Conservation (phyloP, 2,797 vertebrate species). For the Geotria australis region DNA sequence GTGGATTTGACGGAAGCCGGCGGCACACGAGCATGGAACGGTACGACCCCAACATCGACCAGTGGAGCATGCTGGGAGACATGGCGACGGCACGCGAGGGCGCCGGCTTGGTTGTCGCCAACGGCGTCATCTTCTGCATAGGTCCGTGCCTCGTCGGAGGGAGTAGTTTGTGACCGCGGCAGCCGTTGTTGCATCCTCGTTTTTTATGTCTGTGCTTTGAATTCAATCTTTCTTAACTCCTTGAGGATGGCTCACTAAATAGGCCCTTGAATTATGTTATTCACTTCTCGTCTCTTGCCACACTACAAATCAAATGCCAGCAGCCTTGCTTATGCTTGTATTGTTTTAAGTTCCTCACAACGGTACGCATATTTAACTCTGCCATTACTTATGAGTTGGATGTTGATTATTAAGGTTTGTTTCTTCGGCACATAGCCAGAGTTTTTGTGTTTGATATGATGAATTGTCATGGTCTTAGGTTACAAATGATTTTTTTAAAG, state of each 20-base stretch:
- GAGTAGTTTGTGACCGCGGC: too few species aligned
- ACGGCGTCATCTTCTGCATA: constrained; percentile 79
- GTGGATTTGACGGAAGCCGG: constrained; percentile 78
- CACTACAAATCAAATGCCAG: too few species aligned
- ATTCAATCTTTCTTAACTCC: not conserved
- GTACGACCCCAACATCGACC: constrained; percentile 91
- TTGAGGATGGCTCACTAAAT: not conserved
- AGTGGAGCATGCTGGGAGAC: constrained; percentile 98
- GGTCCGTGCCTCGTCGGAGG: constrained; percentile 16
- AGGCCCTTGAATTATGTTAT: not conserved
- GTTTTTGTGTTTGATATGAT: too few species aligned
- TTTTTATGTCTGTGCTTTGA: not conserved
- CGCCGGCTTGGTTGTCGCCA: constrained; percentile 73
- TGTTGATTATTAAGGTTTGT: too few species aligned
- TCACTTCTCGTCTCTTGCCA: not conserved
- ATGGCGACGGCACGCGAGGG: constrained; percentile 96
- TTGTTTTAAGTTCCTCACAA: too few species aligned
- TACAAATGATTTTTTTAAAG: too few species aligned
- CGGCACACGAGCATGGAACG: constrained; percentile 95
- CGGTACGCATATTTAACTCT: too few species aligned
- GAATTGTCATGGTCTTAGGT: too few species aligned
- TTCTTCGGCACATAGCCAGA: too few species aligned
- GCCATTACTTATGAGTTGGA: too few species aligned
- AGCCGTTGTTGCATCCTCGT: too few species aligned
- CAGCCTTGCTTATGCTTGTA: too few species aligned